Conservation (phyloP, 1,140 invertebrate species). For the Trachymyrmex septentrionalis region DNA sequence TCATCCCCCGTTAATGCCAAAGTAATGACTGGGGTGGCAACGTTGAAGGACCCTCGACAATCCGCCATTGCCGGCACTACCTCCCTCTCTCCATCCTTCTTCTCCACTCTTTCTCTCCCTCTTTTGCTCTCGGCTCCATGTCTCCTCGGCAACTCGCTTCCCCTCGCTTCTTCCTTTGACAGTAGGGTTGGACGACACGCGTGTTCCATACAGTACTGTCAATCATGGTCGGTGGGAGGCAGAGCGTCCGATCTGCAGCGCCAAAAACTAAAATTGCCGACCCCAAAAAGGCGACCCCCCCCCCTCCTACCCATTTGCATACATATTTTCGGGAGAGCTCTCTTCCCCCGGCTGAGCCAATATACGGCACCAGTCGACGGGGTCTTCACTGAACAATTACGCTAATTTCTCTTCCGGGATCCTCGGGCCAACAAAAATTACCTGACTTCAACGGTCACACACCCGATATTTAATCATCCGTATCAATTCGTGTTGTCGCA, state of each 20-base stretch:
- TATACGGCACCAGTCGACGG: not conserved
- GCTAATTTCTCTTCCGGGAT: conserved; percentile 52
- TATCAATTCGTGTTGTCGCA: not conserved
- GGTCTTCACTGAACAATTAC: conserved; percentile 29
- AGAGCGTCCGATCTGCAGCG: conserved; percentile 23
- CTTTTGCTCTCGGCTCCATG: conserved; percentile 16
- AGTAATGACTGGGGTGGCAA: conserved; percentile 85
- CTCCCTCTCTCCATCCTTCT: conserved; percentile 14
- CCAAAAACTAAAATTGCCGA: conserved; percentile 64
- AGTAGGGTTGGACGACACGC: conserved; percentile 68
- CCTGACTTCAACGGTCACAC: not conserved
- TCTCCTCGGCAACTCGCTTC: conserved; percentile 30
- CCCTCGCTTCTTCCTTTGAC: conserved; percentile 51
- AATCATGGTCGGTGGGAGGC: conserved; percentile 73
- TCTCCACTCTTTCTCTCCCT: not conserved
- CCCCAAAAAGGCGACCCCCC: not conserved
- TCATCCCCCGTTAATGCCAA: conserved; percentile 84
- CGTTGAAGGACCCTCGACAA: conserved; percentile 81
- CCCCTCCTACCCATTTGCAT: conserved; percentile 34
- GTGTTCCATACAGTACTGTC: conserved; percentile 68
- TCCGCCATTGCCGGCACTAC: conserved; percentile 70
- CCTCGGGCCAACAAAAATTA: conserved; percentile 30
- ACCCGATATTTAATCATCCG: conserved; percentile 8
- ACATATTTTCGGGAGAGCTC: conserved; percentile 36
- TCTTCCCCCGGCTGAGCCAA: conserved; percentile 4